Evolutionary conservation across 2,797 vertebrate species (phyloP).

Genomic region (Chelon labrosus): DNA sequence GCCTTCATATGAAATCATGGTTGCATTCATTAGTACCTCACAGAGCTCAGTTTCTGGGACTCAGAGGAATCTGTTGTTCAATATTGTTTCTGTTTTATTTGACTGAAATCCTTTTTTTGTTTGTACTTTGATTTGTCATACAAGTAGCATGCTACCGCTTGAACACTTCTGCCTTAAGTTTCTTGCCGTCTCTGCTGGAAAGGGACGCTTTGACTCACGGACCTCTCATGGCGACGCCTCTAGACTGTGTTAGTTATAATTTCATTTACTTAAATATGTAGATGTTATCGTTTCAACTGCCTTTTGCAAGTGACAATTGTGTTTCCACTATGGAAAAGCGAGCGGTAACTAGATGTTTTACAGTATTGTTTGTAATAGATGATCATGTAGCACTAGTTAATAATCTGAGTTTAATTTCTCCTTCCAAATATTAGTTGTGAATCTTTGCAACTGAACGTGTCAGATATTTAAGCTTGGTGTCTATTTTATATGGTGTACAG

Average conservation of each 20-base stretch:
- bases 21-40: constrained; percentile 52
- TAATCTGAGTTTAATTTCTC: constrained; percentile 41
- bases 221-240: constrained; percentile 17
- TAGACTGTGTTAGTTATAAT: constrained; percentile 28
- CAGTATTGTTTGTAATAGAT: constrained; percentile 57
- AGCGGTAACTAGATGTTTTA: constrained; percentile 49
- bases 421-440: constrained; percentile 20
- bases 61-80: constrained; percentile 43
- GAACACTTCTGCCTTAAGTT: constrained; percentile 65
- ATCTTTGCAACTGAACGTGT: constrained; percentile 14
- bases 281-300: constrained; percentile 36
- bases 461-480: constrained; percentile 34
- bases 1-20: constrained; percentile 54
- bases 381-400: constrained; percentile 51
- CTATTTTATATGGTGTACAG: constrained; percentile 26
- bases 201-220: constrained; percentile 63
- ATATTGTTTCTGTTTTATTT: constrained; percentile 36
- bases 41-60: constrained; percentile 47
- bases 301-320: constrained; percentile 54
- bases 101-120: constrained; percentile 47
- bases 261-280: constrained; percentile 36
- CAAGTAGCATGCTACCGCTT: constrained; percentile 46
- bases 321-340: constrained; percentile 49
- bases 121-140: constrained; percentile 35
- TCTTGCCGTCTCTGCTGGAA: constrained; percentile 75